Conservation (phyloP, 1,140 invertebrate species). For the Mamestra configurata region DNA sequence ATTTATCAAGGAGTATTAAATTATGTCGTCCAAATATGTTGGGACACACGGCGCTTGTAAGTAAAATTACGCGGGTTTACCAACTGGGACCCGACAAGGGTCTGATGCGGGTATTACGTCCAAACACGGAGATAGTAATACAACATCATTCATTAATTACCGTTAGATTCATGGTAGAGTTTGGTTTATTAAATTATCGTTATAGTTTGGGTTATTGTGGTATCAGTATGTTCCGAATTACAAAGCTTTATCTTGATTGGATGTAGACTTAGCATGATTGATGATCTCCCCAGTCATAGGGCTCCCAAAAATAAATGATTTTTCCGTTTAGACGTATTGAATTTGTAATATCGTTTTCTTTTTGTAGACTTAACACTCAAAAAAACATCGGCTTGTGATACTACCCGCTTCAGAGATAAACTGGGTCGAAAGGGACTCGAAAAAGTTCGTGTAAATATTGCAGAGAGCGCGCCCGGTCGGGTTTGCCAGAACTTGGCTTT, state of each 20-base stretch:
- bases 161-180: slow-evolving; percentile 23
- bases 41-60: neutral
- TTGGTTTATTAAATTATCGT: slow-evolving; percentile 33
- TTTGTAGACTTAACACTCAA: neutral
- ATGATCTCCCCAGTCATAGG: neutral
- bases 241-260: slow-evolving; percentile 7
- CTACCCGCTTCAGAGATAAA: neutral
- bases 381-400: neutral
- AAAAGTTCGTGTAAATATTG: neutral
- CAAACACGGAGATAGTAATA: neutral
- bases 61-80: slow-evolving; percentile 24
- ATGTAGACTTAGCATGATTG: neutral
- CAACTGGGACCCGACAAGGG: slow-evolving; percentile 52
- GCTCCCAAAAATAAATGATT: too few species aligned
- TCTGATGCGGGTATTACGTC: slow-evolving; percentile 47
- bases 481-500: neutral
- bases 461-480: neutral
- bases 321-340: too few species aligned
- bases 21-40: slow-evolving; percentile 23
- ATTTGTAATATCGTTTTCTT: neutral
- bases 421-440: neutral
- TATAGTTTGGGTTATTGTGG: neutral
- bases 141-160: slow-evolving; percentile 35
- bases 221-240: neutral
- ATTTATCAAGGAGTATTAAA: slow-evolving; percentile 37